These are phyloP conservation scores for Silurus lanzhouensis DNA, from an alignment of 2,797 vertebrate species.

Conservation along the genomic window DNA sequence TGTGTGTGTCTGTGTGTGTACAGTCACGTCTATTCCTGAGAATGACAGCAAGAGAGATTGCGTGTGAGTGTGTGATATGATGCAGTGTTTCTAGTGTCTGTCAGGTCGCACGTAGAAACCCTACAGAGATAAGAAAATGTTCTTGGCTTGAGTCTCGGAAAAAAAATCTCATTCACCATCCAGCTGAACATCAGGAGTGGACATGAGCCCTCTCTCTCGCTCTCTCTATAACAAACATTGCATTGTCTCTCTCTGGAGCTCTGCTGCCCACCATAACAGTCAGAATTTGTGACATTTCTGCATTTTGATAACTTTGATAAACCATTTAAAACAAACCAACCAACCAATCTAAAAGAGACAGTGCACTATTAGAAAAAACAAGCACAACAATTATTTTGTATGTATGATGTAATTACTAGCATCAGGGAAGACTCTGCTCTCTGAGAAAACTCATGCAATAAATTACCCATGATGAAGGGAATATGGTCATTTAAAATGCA, in stretches of 20 bases:
- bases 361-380: neutral
- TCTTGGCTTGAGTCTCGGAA: conserved; percentile 44
- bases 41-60: neutral
- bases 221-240: conserved; percentile 17
- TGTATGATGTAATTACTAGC: neutral
- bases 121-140: conserved; percentile 48
- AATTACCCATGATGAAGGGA: neutral
- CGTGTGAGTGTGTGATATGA: neutral
- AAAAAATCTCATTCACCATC: conserved; percentile 44
- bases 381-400: neutral
- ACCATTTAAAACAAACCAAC: neutral
- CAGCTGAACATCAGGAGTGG: conserved; percentile 22
- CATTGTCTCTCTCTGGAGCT: conserved; percentile 1
- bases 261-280: neutral
- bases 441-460: neutral
- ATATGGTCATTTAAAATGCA: neutral
- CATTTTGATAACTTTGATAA: neutral
- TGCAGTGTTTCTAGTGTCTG: neutral
- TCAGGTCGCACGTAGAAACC: neutral
- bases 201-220: conserved; percentile 3
- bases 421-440: neutral
- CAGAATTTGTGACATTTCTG: conserved; percentile 11
- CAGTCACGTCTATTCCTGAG: neutral
- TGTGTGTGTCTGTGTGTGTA: too few species aligned
- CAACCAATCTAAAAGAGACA: neutral